Percentiles rank a stretch among this genome's conserved stretches.
Conservation (phyloP, 2,888 invertebrate genomes). For the Cremastinae sp. region DNA sequence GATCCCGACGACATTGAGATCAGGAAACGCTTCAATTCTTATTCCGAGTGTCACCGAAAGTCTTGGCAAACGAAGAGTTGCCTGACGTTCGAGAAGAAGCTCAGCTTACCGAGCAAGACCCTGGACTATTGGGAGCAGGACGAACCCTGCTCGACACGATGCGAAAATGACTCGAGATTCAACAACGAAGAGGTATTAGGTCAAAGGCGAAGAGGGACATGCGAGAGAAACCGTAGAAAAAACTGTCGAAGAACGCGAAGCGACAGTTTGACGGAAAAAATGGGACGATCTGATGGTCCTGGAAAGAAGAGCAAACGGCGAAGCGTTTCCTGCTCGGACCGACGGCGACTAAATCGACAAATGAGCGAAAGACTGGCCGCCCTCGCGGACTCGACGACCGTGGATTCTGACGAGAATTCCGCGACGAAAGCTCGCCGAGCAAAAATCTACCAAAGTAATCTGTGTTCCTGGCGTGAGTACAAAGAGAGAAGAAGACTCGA, state of each 20-base stretch:
- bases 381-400: conserved; percentile 63
- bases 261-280: conserved; percentile 56
- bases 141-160: conserved; percentile 1
- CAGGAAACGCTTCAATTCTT: conserved; percentile 50
- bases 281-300: neutral
- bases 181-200: neutral
- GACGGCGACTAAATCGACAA: conserved; percentile 72
- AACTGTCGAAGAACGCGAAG: conserved; percentile 60
- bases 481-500: conserved; percentile 73
- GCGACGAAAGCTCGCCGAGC: conserved; percentile 11
- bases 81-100: conserved; percentile 53
- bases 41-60: conserved; percentile 28
- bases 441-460: conserved; percentile 68
- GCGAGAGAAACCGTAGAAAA: conserved; percentile 12
- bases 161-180: conserved; percentile 5
- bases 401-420: conserved; percentile 66
- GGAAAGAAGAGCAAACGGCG: conserved; percentile 48
- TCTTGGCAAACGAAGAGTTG: conserved; percentile 53
- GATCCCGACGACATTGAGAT: conserved; percentile 46
- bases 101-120: conserved; percentile 45
- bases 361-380: conserved; percentile 69
- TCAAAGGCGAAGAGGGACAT: neutral
- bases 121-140: conserved; percentile 13
- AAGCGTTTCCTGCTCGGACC: conserved; percentile 64
- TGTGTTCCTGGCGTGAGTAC: conserved; percentile 75